A percentile compares a stretch with the other conserved stretches of the same genome.
phyloP scores from a whole-genome alignment of 1,140 invertebrate species.

The Pseudomyrmex gracilis region DNA sequence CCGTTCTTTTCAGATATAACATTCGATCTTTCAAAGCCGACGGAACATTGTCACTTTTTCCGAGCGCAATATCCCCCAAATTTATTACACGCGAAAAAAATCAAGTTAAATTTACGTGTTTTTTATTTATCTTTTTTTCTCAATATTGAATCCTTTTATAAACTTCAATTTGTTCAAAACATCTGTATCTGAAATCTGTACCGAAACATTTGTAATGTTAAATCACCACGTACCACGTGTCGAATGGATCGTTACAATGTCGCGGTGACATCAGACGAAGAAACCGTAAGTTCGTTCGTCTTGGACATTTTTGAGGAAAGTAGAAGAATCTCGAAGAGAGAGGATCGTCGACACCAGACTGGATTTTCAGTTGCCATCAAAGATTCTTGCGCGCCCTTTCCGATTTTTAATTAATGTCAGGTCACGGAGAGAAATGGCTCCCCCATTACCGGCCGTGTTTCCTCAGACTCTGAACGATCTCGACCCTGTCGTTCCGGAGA shows the following conservation, averaged over 20 bases:
- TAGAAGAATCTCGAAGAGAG: background rate
- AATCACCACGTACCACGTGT: background rate
- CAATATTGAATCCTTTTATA: background rate
- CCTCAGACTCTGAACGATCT: slow-evolving; percentile 50
- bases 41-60: background rate
- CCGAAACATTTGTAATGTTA: background rate
- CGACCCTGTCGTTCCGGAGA: slow-evolving; percentile 37
- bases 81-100: background rate
- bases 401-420: slow-evolving; percentile 67
- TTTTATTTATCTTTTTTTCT: too few species aligned
- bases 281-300: background rate
- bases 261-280: background rate
- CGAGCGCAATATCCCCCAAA: background rate
- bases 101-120: background rate
- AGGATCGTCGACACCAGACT: slow-evolving; percentile 23
- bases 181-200: too few species aligned
- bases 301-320: slow-evolving; percentile 17
- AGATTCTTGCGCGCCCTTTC: slow-evolving; percentile 14
- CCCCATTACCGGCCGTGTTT: slow-evolving; percentile 35
- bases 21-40: background rate
- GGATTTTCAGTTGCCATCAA: slow-evolving; percentile 60
- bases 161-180: background rate
- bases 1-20: background rate
- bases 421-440: slow-evolving; percentile 51
- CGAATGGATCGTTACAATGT: slow-evolving; percentile 2